Conservation (phyloP, 2,113 vertebrate species). For the Tinamus guttatus region DNA sequence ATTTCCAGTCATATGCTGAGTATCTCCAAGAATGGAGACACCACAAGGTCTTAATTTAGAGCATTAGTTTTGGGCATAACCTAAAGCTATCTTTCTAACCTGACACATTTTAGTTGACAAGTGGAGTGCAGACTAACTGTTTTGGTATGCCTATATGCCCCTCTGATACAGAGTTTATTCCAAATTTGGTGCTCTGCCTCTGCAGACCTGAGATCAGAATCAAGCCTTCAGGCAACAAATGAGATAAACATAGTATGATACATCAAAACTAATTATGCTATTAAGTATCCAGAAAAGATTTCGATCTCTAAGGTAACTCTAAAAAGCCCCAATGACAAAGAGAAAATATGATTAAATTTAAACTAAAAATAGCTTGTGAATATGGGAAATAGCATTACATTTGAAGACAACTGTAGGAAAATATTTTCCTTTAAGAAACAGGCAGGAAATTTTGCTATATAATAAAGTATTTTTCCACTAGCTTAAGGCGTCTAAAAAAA, state of each 20-base stretch:
- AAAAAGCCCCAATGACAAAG: too few relatives aligned
- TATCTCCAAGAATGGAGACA: not conserved
- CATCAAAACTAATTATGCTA: conserved; percentile 44
- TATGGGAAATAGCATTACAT: too few relatives aligned
- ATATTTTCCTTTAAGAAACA: too few relatives aligned
- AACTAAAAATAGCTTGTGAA: too few relatives aligned
- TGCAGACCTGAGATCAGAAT: conserved; percentile 42
- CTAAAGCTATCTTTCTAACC: not conserved
- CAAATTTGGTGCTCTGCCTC: conserved; percentile 19
- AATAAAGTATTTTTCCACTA: conserved; percentile 12
- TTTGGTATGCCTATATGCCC: conserved; percentile 48
- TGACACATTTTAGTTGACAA: conserved; percentile 11
- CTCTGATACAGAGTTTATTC: conserved; percentile 15
- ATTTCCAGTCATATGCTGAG: not conserved
- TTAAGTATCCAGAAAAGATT: conserved; percentile 55
- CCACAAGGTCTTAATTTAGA: not conserved
- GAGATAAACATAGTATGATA: conserved; percentile 60
- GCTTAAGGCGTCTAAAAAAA: conserved; percentile 3
- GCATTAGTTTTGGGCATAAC: not conserved
- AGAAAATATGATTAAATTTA: too few relatives aligned
- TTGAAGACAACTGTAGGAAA: too few relatives aligned
- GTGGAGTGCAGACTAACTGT: not conserved
- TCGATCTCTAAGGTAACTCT: conserved; percentile 49
- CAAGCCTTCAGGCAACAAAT: conserved; percentile 48
- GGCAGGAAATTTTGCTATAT: too few relatives aligned